phyloP scores from a whole-genome alignment of 2,797 vertebrate species.

The Manis javanica region DNA sequence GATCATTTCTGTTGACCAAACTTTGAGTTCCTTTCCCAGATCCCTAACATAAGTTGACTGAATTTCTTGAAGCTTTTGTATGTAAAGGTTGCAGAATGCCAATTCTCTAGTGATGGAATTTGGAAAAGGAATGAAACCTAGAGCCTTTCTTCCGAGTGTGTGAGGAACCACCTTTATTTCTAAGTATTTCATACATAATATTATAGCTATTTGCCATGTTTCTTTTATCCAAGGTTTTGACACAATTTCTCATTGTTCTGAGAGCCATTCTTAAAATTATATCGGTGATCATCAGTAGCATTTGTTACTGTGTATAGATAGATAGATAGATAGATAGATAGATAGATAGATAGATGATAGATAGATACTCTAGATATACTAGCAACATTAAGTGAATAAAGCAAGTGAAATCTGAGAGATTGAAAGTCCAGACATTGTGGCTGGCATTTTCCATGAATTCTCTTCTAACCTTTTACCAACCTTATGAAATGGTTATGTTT shows the following conservation, averaged over 20 bases:
- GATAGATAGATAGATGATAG: too few species aligned
- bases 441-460: not conserved
- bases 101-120: constrained; percentile 56
- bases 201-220: not conserved
- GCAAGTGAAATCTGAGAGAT: too few species aligned
- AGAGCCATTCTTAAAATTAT: not conserved
- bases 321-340: too few species aligned
- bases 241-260: constrained; percentile 15
- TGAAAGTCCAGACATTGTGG: not conserved
- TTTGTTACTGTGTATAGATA: not conserved
- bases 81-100: constrained; percentile 61
- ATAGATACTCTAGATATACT: too few species aligned
- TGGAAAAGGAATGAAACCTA: constrained; percentile 54
- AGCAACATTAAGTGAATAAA: too few species aligned
- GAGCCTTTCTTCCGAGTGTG: constrained; percentile 1
- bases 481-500: not conserved
- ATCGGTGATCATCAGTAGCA: not conserved
- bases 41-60: constrained; percentile 58
- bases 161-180: constrained; percentile 30
- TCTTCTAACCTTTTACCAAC: not conserved
- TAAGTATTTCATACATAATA: not conserved
- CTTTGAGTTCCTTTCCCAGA: constrained; percentile 63
- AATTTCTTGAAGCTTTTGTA: constrained; percentile 53
- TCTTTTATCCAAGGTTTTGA: constrained; percentile 12
- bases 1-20: constrained; percentile 56